Conservation (phyloP, 1,140 invertebrate species). For the Ceratitis capitata region DNA sequence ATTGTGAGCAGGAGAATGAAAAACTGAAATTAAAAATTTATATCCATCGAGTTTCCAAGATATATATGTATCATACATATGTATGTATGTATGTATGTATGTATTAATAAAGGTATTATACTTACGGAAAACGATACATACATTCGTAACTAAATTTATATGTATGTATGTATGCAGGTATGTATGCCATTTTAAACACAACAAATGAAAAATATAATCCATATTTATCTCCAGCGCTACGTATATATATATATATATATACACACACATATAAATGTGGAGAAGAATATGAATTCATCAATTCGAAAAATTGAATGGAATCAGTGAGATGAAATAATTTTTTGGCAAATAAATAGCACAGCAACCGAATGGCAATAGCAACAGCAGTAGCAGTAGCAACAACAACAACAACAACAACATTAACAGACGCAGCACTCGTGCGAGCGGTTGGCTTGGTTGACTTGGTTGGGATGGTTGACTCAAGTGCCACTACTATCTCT, state of each 20-base stretch:
- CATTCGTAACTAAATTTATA: background rate
- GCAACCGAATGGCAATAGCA: background rate
- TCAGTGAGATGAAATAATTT: constrained; percentile 32
- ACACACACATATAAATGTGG: background rate
- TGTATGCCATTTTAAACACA: background rate
- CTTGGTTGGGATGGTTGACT: background rate
- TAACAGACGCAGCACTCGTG: too few relatives aligned
- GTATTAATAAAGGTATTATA: background rate
- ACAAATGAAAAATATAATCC: too few relatives aligned
- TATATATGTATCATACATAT: background rate
- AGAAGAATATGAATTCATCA: background rate
- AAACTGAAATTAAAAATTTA: background rate
- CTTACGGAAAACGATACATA: too few relatives aligned
- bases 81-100: background rate
- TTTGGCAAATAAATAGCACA: background rate
- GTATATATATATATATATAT: background rate
- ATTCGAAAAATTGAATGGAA: constrained; percentile 7
- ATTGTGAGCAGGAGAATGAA: background rate
- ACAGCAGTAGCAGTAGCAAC: background rate
- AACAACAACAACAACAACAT: background rate
- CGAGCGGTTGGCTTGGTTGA: too few relatives aligned
- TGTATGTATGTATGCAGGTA: background rate
- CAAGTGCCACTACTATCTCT: background rate
- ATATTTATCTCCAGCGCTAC: too few relatives aligned
- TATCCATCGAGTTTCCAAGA: background rate